These are phyloP conservation scores for Micropoecilia bifurca DNA, from an alignment of 2,797 vertebrate genomes.

Conservation along the genomic window DNA sequence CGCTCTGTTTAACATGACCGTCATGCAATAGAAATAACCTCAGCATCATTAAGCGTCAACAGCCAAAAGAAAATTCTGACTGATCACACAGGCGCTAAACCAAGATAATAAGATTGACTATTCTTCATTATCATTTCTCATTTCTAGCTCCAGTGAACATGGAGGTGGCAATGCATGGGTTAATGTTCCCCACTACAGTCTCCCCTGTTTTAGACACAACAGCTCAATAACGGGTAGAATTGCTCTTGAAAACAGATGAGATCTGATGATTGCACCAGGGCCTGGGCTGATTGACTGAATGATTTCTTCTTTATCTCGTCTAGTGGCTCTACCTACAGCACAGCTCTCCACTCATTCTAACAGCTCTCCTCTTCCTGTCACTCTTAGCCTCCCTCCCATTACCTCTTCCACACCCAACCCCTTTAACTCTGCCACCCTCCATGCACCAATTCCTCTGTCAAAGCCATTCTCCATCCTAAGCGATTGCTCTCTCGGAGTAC, in stretches of 20 bases:
- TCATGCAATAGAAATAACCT: neutral
- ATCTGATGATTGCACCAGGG: conserved; percentile 79
- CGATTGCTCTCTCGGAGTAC: conserved; percentile 28
- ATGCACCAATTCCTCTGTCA: conserved; percentile 59
- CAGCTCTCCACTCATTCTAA: conserved; percentile 35
- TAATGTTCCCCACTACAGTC: conserved; percentile 59
- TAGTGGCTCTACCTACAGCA: conserved; percentile 68
- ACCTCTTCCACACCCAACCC: conserved; percentile 36
- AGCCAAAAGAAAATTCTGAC: neutral
- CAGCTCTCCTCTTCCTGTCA: conserved; percentile 53
- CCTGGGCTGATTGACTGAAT: conserved; percentile 82
- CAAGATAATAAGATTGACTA: neutral
- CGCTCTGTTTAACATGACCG: neutral
- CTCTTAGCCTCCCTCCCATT: conserved; percentile 48
- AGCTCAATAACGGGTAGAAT: conserved; percentile 83
- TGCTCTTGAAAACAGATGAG: conserved; percentile 85
- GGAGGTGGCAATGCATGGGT: conserved; percentile 47
- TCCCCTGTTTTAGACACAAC: conserved; percentile 76
- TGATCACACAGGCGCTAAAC: neutral
- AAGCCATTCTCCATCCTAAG: conserved; percentile 43
- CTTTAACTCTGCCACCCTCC: conserved; percentile 56
- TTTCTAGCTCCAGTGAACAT: conserved; percentile 5
- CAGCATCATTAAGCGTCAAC: neutral
- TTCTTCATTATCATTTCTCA: conserved; percentile 9
- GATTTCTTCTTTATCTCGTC: conserved; percentile 83